Conservation (phyloP, 2,888 invertebrate genomes). For the Miltochrista miniata region DNA sequence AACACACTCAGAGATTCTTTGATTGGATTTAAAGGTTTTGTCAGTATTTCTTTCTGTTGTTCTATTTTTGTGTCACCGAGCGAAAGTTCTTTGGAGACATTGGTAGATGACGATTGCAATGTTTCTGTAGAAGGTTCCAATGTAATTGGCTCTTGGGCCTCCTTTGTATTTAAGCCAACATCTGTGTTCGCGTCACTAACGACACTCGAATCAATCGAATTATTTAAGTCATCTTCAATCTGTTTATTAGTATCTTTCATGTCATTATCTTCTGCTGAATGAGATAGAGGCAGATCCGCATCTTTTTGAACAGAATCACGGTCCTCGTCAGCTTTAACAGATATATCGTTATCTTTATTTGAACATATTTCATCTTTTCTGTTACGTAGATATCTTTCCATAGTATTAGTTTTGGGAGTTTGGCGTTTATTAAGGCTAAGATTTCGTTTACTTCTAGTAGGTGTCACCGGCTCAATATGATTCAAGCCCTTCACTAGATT, state of each 20-base stretch:
- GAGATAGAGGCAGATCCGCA: background rate
- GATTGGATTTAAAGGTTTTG: constrained; percentile 12
- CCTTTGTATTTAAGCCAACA: background rate
- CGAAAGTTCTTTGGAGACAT: background rate
- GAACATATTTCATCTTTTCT: constrained; percentile 12
- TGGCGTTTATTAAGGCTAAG: constrained; percentile 20
- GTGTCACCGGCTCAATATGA: constrained; percentile 13
- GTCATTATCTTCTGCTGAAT: background rate
- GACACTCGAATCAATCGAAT: background rate
- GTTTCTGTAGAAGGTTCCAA: background rate
- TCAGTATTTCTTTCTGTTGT: background rate
- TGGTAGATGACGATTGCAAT: background rate
- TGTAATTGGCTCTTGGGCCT: background rate
- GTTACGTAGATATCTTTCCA: constrained; percentile 21
- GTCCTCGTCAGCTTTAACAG: background rate
- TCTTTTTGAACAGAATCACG: background rate
- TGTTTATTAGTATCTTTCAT: background rate
- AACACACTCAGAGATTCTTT: constrained; percentile 4
- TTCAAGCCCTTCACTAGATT: constrained; percentile 53
- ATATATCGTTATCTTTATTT: constrained; percentile 6
- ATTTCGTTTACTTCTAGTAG: constrained; percentile 14
- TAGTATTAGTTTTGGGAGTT: constrained; percentile 12
- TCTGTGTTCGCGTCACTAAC: background rate
- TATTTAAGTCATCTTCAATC: background rate
- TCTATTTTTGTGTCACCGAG: background rate